Evolutionary conservation across 30 jellyfish, hydroid and myxozoan species (phyloP).

Genomic region (Haliclystus octoradiatus): DNA sequence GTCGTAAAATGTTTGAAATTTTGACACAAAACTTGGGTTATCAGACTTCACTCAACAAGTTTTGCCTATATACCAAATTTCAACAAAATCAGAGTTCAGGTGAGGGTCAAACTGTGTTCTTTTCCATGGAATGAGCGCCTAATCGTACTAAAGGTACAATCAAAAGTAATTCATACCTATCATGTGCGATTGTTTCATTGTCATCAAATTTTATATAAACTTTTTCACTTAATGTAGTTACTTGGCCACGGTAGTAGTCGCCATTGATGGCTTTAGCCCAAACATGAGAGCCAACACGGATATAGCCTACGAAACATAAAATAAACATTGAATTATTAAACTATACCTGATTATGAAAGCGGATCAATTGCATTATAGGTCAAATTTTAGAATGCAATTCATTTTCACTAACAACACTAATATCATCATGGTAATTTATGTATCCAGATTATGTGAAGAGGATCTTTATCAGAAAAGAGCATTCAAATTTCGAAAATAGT

Average conservation of each 20-base stretch:
- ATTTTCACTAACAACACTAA: neutral
- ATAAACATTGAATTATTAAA: neutral
- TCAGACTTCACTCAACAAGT: no score
- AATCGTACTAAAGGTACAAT: neutral
- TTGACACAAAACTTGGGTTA: no score
- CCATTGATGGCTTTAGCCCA: slow-evolving; percentile 97
- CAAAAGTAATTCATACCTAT: slow-evolving; percentile 28
- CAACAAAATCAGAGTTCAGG: no score
- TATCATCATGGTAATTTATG: no score
- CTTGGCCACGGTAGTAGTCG: slow-evolving; percentile 87
- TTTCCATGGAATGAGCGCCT: neutral
- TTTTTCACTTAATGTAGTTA: slow-evolving; percentile 86
- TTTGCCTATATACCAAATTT: no score
- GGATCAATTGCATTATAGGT: no score
- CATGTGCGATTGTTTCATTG: slow-evolving; percentile 94
- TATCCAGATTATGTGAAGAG: no score
- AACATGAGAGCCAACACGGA: slow-evolving; percentile 95
- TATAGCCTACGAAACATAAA: slow-evolving; percentile 41
- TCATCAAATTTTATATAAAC: slow-evolving; percentile 80
- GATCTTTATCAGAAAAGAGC: no score
- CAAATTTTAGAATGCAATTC: neutral
- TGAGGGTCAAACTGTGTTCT: no score
- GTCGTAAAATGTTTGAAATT: no score
- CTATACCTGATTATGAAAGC: neutral
- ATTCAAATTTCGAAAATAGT: no score